These are phyloP conservation scores for Ephialtes manifestator DNA, from an alignment of 2,888 invertebrate genomes.

Conservation along the genomic window DNA sequence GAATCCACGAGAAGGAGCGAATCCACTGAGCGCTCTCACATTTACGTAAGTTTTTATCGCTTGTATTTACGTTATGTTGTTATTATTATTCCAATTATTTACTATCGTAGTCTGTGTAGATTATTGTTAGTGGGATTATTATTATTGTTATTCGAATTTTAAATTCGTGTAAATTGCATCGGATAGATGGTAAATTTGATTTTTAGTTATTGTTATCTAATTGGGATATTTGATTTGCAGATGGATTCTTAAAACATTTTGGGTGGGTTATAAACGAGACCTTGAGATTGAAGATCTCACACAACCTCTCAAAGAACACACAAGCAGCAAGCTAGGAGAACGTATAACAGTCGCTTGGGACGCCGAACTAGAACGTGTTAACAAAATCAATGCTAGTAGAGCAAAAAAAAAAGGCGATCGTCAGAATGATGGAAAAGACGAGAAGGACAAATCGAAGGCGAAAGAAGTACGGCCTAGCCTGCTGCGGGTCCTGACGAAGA, in stretches of 20 bases:
- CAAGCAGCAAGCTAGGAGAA: slow-evolving; percentile 89
- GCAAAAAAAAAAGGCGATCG: slow-evolving; percentile 45
- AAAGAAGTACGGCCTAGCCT: slow-evolving; percentile 89
- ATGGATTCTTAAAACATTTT: slow-evolving; percentile 91
- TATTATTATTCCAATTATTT: no score
- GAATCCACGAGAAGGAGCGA: slow-evolving; percentile 87
- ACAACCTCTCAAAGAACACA: slow-evolving; percentile 90
- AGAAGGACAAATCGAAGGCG: slow-evolving; percentile 33
- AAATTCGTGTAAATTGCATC: neutral
- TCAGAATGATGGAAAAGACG: neutral
- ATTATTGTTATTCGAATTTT: neutral
- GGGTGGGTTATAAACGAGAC: slow-evolving; percentile 90
- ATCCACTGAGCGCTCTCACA: slow-evolving; percentile 87
- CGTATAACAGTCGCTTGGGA: slow-evolving; percentile 89
- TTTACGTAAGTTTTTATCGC: slow-evolving; percentile 86
- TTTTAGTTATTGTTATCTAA: neutral
- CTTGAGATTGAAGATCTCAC: slow-evolving; percentile 90
- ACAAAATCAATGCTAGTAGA: slow-evolving; percentile 63
- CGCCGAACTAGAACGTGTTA: slow-evolving; percentile 84
- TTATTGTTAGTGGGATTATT: neutral
- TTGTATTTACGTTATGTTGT: slow-evolving; percentile 3
- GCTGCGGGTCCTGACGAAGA: slow-evolving; percentile 87
- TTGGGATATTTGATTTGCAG: slow-evolving; percentile 85
- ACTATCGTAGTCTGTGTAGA: no score
- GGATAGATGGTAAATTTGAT: no score